These are phyloP conservation scores for Acipenser ruthenus DNA, from an alignment of 2,797 vertebrate species.

Conservation along the genomic window DNA sequence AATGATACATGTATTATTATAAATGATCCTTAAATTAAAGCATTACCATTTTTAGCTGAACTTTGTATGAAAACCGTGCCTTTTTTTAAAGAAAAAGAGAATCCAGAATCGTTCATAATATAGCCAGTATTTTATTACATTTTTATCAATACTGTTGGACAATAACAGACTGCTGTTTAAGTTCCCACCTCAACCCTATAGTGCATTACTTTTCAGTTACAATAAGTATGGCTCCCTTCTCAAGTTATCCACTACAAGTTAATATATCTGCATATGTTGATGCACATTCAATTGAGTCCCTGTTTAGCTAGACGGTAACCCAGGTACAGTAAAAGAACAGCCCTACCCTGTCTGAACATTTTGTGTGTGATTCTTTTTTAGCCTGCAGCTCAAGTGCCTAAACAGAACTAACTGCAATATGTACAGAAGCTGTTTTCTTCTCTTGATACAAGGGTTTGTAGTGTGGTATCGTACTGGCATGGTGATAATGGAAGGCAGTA, in stretches of 20 bases:
- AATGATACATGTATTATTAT: background rate
- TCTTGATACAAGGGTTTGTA: background rate
- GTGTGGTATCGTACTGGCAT: slow-evolving; percentile 7
- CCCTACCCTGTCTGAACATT: background rate
- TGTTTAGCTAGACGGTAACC: slow-evolving; percentile 5
- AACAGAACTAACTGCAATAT: slow-evolving; percentile 1
- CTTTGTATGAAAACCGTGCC: slow-evolving; percentile 19
- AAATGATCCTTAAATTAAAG: no score
- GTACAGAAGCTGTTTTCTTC: slow-evolving; percentile 1
- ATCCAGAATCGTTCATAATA: slow-evolving; percentile 17
- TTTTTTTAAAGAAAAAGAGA: slow-evolving; percentile 22
- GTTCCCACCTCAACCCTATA: slow-evolving; percentile 32
- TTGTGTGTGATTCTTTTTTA: background rate
- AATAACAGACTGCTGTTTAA: slow-evolving; percentile 27
- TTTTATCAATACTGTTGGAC: background rate
- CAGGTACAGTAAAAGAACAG: background rate
- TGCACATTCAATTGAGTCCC: slow-evolving; percentile 9
- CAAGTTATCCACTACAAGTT: slow-evolving; percentile 24
- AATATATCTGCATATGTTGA: slow-evolving; percentile 24
- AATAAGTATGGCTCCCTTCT: slow-evolving; percentile 50
- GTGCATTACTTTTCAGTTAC: slow-evolving; percentile 37
- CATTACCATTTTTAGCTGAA: background rate
- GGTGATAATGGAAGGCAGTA: background rate
- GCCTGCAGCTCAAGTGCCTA: background rate
- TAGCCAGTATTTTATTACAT: slow-evolving; percentile 24